Conservation (phyloP, 1,140 invertebrate genomes). For the Asbolus verrucosus region DNA sequence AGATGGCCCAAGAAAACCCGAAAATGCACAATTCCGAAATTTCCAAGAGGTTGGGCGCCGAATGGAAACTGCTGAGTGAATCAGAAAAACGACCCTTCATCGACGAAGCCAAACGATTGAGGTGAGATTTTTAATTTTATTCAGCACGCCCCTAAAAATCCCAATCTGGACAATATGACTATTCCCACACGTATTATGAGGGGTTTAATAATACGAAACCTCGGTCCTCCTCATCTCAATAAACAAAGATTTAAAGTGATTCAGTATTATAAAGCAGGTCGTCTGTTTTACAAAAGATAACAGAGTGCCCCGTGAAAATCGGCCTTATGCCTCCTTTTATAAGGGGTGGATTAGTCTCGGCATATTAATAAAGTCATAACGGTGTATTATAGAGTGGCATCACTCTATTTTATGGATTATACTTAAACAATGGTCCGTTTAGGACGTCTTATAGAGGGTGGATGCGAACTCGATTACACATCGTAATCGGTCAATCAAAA, state of each 20-base stretch:
- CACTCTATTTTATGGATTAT: constrained; percentile 28
- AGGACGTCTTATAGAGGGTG: background rate
- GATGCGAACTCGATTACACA: background rate
- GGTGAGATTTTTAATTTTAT: constrained; percentile 77
- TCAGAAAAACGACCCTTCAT: constrained; percentile 95
- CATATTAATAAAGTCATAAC: constrained; percentile 64
- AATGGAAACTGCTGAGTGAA: constrained; percentile 92
- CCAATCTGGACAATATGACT: constrained; percentile 8
- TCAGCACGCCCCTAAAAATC: background rate
- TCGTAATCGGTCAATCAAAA: constrained; percentile 34
- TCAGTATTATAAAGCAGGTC: constrained; percentile 64
- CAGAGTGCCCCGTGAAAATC: constrained; percentile 60
- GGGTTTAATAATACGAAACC: constrained; percentile 17
- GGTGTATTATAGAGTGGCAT: constrained; percentile 50
- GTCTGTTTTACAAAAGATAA: constrained; percentile 66
- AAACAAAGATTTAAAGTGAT: constrained; percentile 65
- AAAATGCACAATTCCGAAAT: constrained; percentile 99
- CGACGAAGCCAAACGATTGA: constrained; percentile 93
- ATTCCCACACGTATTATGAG: constrained; percentile 60
- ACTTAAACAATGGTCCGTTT: constrained; percentile 25
- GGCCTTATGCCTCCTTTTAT: constrained; percentile 61
- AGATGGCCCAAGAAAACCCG: constrained; percentile 98
- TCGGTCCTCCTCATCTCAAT: constrained; percentile 59
- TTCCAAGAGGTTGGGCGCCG: constrained; percentile 88
- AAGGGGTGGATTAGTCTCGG: constrained; percentile 59